phyloP scores from a whole-genome alignment of 2,888 invertebrate genomes.

The Deilephila elpenor region DNA sequence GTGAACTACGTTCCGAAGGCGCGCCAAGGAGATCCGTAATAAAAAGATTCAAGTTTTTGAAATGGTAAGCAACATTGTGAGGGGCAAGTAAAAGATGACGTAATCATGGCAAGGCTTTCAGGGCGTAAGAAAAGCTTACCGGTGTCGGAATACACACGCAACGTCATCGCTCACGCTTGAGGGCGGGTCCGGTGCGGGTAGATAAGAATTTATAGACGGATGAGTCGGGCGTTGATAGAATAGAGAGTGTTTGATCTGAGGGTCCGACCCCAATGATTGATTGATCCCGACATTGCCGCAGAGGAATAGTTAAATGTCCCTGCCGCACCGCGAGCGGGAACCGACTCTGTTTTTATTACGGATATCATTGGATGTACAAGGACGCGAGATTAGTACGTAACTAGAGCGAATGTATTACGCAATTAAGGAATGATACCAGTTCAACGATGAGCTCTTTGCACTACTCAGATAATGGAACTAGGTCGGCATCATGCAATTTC shows the following conservation, averaged over 20 bases:
- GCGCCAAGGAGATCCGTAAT: constrained; percentile 21
- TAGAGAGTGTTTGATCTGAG: constrained; percentile 67
- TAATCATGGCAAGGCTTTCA: constrained; percentile 53
- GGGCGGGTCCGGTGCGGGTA: constrained; percentile 63
- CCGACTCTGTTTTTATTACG: constrained; percentile 35
- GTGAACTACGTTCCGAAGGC: constrained; percentile 33
- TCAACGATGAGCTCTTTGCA: constrained; percentile 61
- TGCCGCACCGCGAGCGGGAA: constrained; percentile 30
- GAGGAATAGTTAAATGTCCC: constrained; percentile 61
- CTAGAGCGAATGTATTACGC: constrained; percentile 26
- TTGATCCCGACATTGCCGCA: constrained; percentile 60
- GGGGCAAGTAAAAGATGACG: constrained; percentile 46
- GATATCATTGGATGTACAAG: constrained; percentile 23
- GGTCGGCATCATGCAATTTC: constrained; percentile 67
- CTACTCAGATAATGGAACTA: constrained; percentile 59
- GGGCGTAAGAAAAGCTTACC: constrained; percentile 48
- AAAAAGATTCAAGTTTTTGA: constrained; percentile 31
- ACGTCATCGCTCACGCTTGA: constrained; percentile 73
- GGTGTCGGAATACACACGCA: constrained; percentile 64
- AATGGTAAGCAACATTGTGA: constrained; percentile 10
- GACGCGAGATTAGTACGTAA: constrained; percentile 28
- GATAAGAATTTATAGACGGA: constrained; percentile 80
- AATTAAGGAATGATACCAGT: constrained; percentile 43
- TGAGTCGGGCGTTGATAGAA: constrained; percentile 73
- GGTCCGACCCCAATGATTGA: constrained; percentile 70